phyloP scores from a whole-genome alignment of 2,888 invertebrate genomes.

The Digitonthophagus gazella region DNA sequence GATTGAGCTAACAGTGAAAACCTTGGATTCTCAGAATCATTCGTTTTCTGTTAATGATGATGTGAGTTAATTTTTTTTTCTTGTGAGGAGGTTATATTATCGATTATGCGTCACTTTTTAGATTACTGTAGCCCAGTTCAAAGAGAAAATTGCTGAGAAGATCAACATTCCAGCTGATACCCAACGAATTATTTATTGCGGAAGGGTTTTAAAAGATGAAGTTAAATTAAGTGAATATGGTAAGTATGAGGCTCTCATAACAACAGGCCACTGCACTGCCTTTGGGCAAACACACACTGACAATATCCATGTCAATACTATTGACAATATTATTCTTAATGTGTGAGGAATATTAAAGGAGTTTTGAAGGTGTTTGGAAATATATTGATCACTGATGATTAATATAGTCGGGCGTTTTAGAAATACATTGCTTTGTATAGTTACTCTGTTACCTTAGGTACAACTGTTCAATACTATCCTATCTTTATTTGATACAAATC shows the following conservation, averaged over 20 bases:
- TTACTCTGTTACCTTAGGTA: no score
- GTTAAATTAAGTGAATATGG: conserved; percentile 83
- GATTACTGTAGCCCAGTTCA: conserved; percentile 80
- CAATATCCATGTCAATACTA: no score
- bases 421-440: no score
- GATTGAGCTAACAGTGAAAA: conserved; percentile 86
- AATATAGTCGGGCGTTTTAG: no score
- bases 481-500: no score
- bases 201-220: conserved; percentile 88
- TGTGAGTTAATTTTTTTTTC: conserved; percentile 65
- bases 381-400: no score
- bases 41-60: conserved; percentile 78
- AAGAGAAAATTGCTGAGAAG: conserved; percentile 72
- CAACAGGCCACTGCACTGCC: background rate
- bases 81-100: conserved; percentile 6
- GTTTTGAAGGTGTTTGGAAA: no score
- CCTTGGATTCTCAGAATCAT: conserved; percentile 84
- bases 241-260: conserved; percentile 52
- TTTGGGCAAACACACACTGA: no score
- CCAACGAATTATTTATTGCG: conserved; percentile 91
- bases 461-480: no score
- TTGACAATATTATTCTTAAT: no score
- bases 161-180: conserved; percentile 78
- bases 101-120: conserved; percentile 45
- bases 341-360: no score